A percentile compares a stretch with the other conserved stretches of the same genome.
phyloP scores from a whole-genome alignment of 2,113 vertebrate genomes.

The Seriola rivoliana region DNA sequence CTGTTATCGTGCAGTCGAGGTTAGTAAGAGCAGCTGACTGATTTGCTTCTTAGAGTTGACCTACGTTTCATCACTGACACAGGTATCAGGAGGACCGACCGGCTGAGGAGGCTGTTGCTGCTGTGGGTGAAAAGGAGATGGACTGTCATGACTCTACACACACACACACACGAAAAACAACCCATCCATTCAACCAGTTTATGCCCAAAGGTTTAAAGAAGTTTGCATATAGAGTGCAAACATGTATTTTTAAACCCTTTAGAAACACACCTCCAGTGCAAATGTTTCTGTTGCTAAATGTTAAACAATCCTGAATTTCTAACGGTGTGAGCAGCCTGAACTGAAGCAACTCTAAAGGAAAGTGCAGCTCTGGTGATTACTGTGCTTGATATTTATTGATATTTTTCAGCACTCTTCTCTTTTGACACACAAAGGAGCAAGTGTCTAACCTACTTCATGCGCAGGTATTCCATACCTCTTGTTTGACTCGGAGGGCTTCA shows the following conservation, averaged over 20 bases:
- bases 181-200: no score
- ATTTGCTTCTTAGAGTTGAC: not conserved
- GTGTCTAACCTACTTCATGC: not conserved
- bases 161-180: not conserved
- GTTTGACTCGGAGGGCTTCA: constrained; percentile 81
- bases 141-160: not conserved
- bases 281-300: no score
- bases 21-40: not conserved
- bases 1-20: not conserved
- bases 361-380: not conserved
- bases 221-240: not conserved
- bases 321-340: no score
- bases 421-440: not conserved
- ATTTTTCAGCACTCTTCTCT: not conserved
- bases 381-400: not conserved
- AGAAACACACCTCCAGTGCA: not conserved
- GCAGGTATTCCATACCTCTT: constrained; percentile 72
- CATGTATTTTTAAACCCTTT: not conserved
- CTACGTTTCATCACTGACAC: constrained; percentile 65
- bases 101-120: constrained; percentile 51
- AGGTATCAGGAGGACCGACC: not conserved
- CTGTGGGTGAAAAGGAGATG: constrained; percentile 7
- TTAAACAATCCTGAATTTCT: no score
- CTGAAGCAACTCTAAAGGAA: not conserved
- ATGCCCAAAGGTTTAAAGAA: not conserved